Base-by-base conservation (phyloP, 2,888 invertebrate genomes). In the Copidosoma aretas region DNA sequence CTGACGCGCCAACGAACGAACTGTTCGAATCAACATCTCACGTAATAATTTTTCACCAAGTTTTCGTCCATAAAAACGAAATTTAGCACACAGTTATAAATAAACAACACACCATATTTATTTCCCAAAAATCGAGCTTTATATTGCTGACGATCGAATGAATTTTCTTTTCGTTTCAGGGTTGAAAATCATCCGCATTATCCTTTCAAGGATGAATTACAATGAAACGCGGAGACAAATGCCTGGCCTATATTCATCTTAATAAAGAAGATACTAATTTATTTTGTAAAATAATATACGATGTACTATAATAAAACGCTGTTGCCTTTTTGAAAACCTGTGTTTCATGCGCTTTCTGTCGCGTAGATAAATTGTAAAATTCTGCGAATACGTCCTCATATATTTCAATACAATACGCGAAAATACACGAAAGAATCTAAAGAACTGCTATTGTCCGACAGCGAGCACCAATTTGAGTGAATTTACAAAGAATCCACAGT, bases 171-270 rank as follows among this genome's bases (percentile, higher is more conserved):
- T 15, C 67, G 49, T 80, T 82, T 72, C 74, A 84, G 91, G 15
- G 88, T 91, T 2, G 88, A 90, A 75, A 87, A 87, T 46, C 91
- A 91, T 83, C 91, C 91, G 0, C 86, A 90, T 72, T 91, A 91
- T 83, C 91, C 91, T 10, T 91, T 91, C 77, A 52, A 52, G 19
- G 52, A 21, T 52, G 19, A 52, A 22, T 12, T 21, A n/a, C n/a
- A 19, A 1, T 52, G 19, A 22, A 21, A 12, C 19, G 22, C n/a
- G 17, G 10, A 19, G n/a, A 52, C 14, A 52, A 52, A n/a, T n/a
- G n/a, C n/a, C n/a, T n/a, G n/a, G n/a, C n/a, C n/a, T n/a, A 52
- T 22, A 10, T 21, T 10, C 14, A 10, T 21, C 5, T 19, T 2
- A 52, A 10, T 19, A 22, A 19, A 12, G 19, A 21, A n/a, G 12